Base-by-base conservation (phyloP, 2,113 vertebrate species). In the Antechinus flavipes region DNA sequence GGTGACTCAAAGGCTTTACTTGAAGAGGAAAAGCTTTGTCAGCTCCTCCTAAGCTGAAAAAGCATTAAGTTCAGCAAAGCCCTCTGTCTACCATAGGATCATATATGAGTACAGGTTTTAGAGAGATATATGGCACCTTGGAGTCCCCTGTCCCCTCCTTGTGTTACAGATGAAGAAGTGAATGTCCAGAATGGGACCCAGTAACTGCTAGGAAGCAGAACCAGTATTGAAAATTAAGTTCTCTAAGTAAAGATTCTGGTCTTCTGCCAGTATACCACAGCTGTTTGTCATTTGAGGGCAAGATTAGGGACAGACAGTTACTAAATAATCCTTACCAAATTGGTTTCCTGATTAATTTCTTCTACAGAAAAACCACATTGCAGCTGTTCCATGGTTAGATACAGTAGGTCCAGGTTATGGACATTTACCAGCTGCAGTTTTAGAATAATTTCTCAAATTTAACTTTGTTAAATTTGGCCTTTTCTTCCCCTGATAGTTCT, bases 261-360 rank as follows among this genome's bases (percentile, higher is more conserved):
- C 68, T 84, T 42, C 19, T 42, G 68, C 68, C 68, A 84, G 22
- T 84, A 42, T 84, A 16, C 68, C 68, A 84, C 68, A 84, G 68
- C 68, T 84, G 68, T n/a, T 84, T 84, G 68, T 84, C 68, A 84
- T 35, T 84, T 84, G 68, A 84, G 68, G 68, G 68, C 68, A 84
- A 42, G 35, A n/a, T 84, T 84, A 84, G n/a, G 68, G 68, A 84
- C n/a, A 84, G 68, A 84, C n/a, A 84, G 68, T 84, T 84, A 84
- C 68, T 76, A 76, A 76, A 84, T 84, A 84, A 84, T 84, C 68
- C 68, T 84, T 84, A 42, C 68, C 68, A 84, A 42, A 84, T 84
- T 84, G 68, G 68, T 84, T 84, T 84, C n/a, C n/a, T 84, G 68
- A 84, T 84, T 84, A 84, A 84, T 84, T 42, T 84, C 68, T 84